phyloP scores from a whole-genome alignment of 2,113 vertebrate genomes.

The Zingel zingel region DNA sequence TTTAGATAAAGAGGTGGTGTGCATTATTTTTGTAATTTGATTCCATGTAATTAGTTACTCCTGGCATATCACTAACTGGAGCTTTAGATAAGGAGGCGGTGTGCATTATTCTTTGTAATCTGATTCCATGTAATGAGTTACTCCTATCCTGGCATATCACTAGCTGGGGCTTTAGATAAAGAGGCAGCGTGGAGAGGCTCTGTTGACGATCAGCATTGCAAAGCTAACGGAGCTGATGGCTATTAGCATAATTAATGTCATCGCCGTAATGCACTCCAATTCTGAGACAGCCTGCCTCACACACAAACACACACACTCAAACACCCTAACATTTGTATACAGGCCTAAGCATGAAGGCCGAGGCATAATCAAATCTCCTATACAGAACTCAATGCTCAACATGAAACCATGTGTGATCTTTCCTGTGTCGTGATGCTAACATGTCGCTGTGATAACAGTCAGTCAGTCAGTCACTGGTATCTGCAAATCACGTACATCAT shows the following conservation, averaged over 20 bases:
- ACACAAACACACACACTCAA: conserved; percentile 17
- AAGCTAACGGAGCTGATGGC: conserved; percentile 58
- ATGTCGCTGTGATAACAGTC: not conserved
- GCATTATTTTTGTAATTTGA: too few species aligned
- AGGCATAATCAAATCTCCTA: conserved; percentile 20
- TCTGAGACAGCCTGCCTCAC: conserved; percentile 45
- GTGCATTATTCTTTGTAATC: too few species aligned
- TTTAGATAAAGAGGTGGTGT: too few species aligned
- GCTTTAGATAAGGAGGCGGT: too few species aligned
- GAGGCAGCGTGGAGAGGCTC: conserved; percentile 44
- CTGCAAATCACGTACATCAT: conserved; percentile 24
- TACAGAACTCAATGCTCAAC: not conserved
- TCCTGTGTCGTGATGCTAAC: conserved; percentile 2
- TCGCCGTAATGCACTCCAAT: conserved; percentile 57
- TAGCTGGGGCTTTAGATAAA: conserved; percentile 63
- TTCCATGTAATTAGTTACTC: too few species aligned
- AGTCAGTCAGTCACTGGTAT: conserved; percentile 6
- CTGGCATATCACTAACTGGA: conserved; percentile 10
- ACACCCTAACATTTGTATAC: not conserved
- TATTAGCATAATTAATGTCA: conserved; percentile 76
- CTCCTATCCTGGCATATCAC: not conserved
- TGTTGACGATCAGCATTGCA: conserved; percentile 43
- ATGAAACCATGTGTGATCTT: conserved; percentile 5
- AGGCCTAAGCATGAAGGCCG: conserved; percentile 12
- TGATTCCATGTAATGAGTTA: too few species aligned